A percentile compares a stretch with the other conserved stretches of the same genome.
phyloP scores from a whole-genome alignment of 2,797 vertebrate species.

The Molossus alvarezi region DNA sequence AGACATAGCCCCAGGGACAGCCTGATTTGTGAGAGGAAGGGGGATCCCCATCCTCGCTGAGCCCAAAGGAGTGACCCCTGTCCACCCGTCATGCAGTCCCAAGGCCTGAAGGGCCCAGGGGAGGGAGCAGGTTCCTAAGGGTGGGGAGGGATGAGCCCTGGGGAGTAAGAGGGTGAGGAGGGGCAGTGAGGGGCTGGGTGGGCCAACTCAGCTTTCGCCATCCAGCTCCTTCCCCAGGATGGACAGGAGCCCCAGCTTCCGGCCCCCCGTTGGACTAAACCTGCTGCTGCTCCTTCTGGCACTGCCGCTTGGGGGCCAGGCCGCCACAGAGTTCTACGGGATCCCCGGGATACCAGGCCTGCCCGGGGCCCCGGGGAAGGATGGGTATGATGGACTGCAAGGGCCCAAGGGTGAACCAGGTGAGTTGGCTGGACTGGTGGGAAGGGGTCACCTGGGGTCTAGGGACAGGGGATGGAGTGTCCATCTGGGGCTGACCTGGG shows the following conservation, averaged over 20 bases:
- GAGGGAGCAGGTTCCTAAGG: neutral
- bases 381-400: constrained; percentile 92
- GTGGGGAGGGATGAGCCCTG: neutral
- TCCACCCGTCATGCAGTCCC: accelerated
- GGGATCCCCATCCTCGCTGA: neutral
- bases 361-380: constrained; percentile 90
- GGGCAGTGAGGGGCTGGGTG: neutral
- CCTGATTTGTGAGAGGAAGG: neutral
- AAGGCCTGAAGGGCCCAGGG: neutral
- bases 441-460: accelerated
- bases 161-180: neutral
- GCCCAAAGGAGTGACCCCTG: neutral
- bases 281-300: constrained; percentile 82
- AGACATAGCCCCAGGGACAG: neutral
- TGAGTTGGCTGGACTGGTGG: constrained; percentile 79
- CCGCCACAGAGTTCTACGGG: constrained; percentile 83
- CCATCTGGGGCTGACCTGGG: neutral
- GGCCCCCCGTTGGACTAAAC: neutral
- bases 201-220: neutral
- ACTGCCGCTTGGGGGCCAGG: constrained; percentile 12
- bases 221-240: constrained; percentile 10
- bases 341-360: constrained; percentile 92
- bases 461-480: neutral
- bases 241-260: constrained; percentile 40
- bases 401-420: constrained; percentile 93